Evolutionary conservation across 2,888 invertebrate species (phyloP).

Genomic region (Hoplodrina ambigua): DNA sequence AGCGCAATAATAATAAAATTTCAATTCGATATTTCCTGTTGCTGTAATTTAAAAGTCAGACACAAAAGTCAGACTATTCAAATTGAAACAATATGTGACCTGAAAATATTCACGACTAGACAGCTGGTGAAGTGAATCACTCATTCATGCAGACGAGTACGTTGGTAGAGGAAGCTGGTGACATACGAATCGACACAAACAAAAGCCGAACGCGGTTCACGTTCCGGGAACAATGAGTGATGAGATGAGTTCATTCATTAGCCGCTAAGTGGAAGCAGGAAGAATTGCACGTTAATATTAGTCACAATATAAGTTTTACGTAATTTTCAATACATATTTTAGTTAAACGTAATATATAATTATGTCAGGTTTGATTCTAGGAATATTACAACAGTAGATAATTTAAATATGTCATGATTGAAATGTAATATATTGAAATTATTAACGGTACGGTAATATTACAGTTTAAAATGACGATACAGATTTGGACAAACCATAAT

Average conservation of each 20-base stretch:
- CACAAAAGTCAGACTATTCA: slow-evolving; percentile 27
- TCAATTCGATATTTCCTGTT: slow-evolving; percentile 47
- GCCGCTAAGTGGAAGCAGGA: slow-evolving; percentile 54
- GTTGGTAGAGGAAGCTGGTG: slow-evolving; percentile 73
- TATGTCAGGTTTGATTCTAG: too few species aligned
- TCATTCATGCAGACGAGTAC: slow-evolving; percentile 62
- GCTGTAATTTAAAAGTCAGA: slow-evolving; percentile 25
- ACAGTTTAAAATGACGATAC: neutral
- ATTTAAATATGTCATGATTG: neutral
- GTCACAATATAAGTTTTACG: slow-evolving; percentile 47
- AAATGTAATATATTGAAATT: neutral
- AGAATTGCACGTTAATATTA: slow-evolving; percentile 72
- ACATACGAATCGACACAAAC: slow-evolving; percentile 67
- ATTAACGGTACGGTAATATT: neutral
- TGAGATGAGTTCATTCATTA: slow-evolving; percentile 75
- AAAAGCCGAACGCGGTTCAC: slow-evolving; percentile 62
- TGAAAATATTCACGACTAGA: slow-evolving; percentile 57
- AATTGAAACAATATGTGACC: slow-evolving; percentile 39
- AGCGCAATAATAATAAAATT: slow-evolving; percentile 20
- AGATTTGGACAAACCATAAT: neutral
- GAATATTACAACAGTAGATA: neutral
- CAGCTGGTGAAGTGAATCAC: slow-evolving; percentile 67
- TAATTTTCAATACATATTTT: slow-evolving; percentile 36
- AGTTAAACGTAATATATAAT: neutral
- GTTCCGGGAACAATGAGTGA: slow-evolving; percentile 81